phyloP scores from a whole-genome alignment of 2,888 invertebrate genomes.

The Cryptocephalus primarius region DNA sequence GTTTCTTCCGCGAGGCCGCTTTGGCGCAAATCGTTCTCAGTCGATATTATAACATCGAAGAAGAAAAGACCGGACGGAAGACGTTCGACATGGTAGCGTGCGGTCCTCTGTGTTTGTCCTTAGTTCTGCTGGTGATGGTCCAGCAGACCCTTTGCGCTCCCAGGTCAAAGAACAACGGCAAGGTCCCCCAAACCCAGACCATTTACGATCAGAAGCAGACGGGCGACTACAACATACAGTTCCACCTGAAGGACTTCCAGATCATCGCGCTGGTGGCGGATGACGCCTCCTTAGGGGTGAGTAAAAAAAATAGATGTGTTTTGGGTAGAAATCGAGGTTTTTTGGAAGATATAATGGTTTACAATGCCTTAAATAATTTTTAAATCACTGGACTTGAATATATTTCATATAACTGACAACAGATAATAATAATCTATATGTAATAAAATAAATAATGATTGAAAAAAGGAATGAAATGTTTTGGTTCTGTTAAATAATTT shows the following conservation, averaged over 20 bases:
- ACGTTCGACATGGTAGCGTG: neutral
- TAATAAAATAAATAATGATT: too few species aligned
- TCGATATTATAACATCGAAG: constrained; percentile 10
- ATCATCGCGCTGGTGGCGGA: constrained; percentile 58
- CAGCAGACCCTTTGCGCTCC: constrained; percentile 9
- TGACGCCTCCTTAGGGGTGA: constrained; percentile 49
- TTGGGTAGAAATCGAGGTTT: neutral
- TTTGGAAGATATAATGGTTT: too few species aligned
- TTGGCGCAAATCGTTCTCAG: constrained; percentile 10
- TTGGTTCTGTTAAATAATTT: too few species aligned
- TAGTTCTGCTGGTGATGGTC: constrained; percentile 4
- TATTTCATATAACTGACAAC: too few species aligned
- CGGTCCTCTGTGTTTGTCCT: constrained; percentile 3
- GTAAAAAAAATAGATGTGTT: too few species aligned
- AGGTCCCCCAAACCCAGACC: constrained; percentile 16
- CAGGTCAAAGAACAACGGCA: constrained; percentile 13
- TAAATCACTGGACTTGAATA: too few species aligned
- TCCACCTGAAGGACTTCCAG: constrained; percentile 68
- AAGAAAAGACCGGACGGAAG: constrained; percentile 3
- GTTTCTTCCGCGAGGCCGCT: constrained; percentile 4
- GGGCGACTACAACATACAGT: constrained; percentile 68
- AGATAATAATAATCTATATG: too few species aligned
- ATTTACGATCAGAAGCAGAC: constrained; percentile 63
- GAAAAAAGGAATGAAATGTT: too few species aligned
- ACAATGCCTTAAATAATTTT: too few species aligned